Evolutionary conservation across 2,888 invertebrate genomes (phyloP).

Genomic region (Erebia epiphron): DNA sequence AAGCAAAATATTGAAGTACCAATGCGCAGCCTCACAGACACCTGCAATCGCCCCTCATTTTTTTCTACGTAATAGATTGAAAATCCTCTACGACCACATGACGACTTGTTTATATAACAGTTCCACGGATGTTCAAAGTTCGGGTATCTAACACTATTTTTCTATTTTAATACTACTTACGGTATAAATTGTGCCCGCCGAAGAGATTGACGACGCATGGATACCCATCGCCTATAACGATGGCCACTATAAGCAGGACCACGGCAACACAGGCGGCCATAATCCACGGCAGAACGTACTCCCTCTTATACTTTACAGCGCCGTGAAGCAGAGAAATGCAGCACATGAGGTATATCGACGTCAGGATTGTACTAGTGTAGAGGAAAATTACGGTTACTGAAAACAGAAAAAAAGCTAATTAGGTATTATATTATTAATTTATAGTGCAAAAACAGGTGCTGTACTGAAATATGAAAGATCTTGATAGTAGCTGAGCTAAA

Average conservation of each 20-base stretch:
- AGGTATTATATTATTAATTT: no score
- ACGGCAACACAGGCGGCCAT: constrained; percentile 69
- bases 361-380: constrained; percentile 73
- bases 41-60: no score
- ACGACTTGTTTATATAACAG: no score
- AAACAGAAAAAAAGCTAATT: constrained; percentile 23
- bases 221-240: constrained; percentile 67
- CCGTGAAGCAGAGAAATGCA: constrained; percentile 76
- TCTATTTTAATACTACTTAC: no score
- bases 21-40: no score
- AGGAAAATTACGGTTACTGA: constrained; percentile 76
- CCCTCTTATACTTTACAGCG: constrained; percentile 72
- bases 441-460: not conserved
- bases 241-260: constrained; percentile 60
- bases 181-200: constrained; percentile 72
- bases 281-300: constrained; percentile 76
- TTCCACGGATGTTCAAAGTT: no score
- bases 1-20: no score
- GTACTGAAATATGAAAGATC: not conserved
- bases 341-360: constrained; percentile 74
- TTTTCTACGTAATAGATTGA: no score
- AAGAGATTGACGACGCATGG: constrained; percentile 69
- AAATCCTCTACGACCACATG: no score
- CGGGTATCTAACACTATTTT: no score
- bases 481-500: no score